Evolutionary conservation across 2,888 invertebrate species (phyloP).

Genomic region (Orthosia incerta): DNA sequence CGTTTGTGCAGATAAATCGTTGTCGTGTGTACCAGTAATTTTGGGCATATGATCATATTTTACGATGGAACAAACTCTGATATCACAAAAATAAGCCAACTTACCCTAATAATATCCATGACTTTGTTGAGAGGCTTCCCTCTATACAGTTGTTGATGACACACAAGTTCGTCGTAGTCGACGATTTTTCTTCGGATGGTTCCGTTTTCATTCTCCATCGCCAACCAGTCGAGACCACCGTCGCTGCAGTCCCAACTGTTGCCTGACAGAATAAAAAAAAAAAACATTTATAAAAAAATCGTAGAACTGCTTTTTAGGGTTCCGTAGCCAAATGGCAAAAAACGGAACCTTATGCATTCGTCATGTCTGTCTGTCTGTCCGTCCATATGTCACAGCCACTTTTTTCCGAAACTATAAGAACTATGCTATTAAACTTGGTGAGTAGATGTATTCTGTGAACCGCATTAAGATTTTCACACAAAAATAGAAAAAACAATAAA

Average conservation of each 20-base stretch:
- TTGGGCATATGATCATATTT: not conserved
- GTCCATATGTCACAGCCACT: too few species aligned
- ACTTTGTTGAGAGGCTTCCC: constrained; percentile 92
- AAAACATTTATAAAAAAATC: not conserved
- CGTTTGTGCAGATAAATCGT: too few species aligned
- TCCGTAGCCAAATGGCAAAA: too few species aligned
- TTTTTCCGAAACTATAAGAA: too few species aligned
- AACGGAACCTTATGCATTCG: too few species aligned
- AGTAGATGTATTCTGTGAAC: too few species aligned
- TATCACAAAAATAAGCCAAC: constrained; percentile 44
- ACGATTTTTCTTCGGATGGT: constrained; percentile 85
- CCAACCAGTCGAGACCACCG: constrained; percentile 92
- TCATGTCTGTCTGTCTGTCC: too few species aligned
- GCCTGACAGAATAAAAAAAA: constrained; percentile 83
- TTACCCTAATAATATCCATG: constrained; percentile 92
- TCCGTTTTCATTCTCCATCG: constrained; percentile 88
- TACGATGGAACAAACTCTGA: not conserved
- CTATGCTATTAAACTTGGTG: too few species aligned
- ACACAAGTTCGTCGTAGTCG: constrained; percentile 91
- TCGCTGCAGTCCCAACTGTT: constrained; percentile 93
- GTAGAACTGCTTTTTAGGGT: too few species aligned
- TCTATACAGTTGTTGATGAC: constrained; percentile 91
- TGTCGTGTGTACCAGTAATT: too few species aligned
- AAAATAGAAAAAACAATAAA: too few species aligned
- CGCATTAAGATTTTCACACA: too few species aligned